Conservation (phyloP, 2,888 invertebrate species). For the Phortica okadai region DNA sequence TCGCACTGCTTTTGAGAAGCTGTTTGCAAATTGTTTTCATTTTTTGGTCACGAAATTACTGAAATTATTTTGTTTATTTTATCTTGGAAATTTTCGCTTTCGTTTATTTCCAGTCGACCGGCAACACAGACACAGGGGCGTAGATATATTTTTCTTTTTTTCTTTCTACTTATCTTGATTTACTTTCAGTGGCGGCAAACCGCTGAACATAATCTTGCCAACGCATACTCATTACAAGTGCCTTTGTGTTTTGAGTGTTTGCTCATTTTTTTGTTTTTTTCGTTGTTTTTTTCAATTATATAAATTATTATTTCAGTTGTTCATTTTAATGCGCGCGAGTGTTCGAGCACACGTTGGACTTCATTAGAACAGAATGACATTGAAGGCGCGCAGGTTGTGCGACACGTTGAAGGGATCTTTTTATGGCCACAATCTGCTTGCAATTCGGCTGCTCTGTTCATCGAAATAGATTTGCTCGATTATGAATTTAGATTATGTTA, state of each 20-base stretch:
- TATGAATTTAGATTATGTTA: too few relatives aligned
- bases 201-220: not conserved
- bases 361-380: not conserved
- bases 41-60: constrained; percentile 23
- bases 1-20: not conserved
- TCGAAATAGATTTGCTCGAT: too few relatives aligned
- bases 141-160: not conserved
- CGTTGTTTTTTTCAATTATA: not conserved
- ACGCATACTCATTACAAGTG: too few relatives aligned
- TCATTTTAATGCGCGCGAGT: constrained; percentile 2
- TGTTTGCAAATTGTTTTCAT: constrained; percentile 22
- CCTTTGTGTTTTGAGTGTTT: too few relatives aligned
- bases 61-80: constrained; percentile 23
- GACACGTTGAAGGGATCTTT: too few relatives aligned
- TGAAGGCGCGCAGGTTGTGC: too few relatives aligned
- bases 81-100: not conserved
- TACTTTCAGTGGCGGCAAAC: not conserved
- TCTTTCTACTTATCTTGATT: not conserved
- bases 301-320: constrained; percentile 20
- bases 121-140: too few relatives aligned
- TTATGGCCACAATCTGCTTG: too few relatives aligned
- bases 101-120: too few relatives aligned
- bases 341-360: not conserved
- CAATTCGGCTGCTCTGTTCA: too few relatives aligned
- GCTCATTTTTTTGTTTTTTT: too few relatives aligned